Conservation (phyloP, 1,140 invertebrate genomes). For the Meteorus sp. region DNA sequence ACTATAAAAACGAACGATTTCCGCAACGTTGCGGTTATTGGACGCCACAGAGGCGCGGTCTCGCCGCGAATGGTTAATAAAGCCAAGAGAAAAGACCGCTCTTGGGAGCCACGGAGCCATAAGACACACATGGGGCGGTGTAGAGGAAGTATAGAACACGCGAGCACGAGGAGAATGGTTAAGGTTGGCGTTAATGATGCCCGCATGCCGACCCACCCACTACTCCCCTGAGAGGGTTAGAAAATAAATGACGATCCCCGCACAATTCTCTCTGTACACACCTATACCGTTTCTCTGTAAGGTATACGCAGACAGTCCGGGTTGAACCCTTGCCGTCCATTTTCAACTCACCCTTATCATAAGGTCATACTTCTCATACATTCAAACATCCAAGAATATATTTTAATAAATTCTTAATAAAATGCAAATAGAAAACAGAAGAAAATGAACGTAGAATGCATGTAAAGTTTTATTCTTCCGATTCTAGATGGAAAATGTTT, state of each 20-base stretch:
- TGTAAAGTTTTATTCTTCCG: too few relatives aligned
- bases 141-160: too few relatives aligned
- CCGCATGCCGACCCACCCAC: slow-evolving; percentile 38
- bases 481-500: too few relatives aligned
- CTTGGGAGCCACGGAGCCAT: slow-evolving; percentile 33
- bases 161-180: too few relatives aligned
- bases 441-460: too few relatives aligned
- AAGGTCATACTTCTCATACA: not conserved
- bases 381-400: too few relatives aligned
- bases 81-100: slow-evolving; percentile 34
- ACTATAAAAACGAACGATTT: slow-evolving; percentile 18
- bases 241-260: slow-evolving; percentile 42
- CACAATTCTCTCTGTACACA: not conserved
- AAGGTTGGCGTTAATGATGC: slow-evolving; percentile 54
- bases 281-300: not conserved
- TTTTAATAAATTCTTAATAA: too few relatives aligned
- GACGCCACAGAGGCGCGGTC: slow-evolving; percentile 31
- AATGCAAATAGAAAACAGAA: too few relatives aligned
- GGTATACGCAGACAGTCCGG: not conserved
- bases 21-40: slow-evolving; percentile 21
- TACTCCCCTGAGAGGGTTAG: slow-evolving; percentile 29
- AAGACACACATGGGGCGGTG: slow-evolving; percentile 39
- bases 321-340: not conserved
- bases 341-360: not conserved
- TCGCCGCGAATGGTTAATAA: slow-evolving; percentile 49